Evolutionary conservation across 1,140 invertebrate genomes (phyloP), one percentile per base, ranked within the genome.

Genomic region (Cherax destructor): DNA sequence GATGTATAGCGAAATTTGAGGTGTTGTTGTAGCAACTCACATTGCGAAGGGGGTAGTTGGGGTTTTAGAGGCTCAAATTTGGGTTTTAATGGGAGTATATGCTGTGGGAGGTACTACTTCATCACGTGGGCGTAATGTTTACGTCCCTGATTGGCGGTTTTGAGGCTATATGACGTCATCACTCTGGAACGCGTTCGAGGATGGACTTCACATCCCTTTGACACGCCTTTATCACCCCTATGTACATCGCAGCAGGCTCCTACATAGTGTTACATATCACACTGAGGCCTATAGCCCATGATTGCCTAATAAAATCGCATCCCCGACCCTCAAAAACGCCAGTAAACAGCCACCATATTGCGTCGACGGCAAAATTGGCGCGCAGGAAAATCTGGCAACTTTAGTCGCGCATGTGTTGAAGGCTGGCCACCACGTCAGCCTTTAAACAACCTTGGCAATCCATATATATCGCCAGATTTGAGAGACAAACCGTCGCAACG

Each of bases 111-210:
- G 30, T 41, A 91, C 88, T 91, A 91, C 88, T 91, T 91, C 65
- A 85, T 91, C 88, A 91, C 88, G 88, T 91, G 88, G 88, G 88
- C 88, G 88, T 91, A 91, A 91, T 91, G 88, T 91, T 91, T 91
- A 91, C 88, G 83, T 85, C 88, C 21, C 78, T 72, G 85, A 78
- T 47, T 56, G 10, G 88, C 59, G 76, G 88, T 91, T 65, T 10
- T 9, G 74, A n/a, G 88, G 88, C 88, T 86, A 4, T 52, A 85
- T 91, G 88, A 91, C 88, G 88, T 91, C 88, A 91, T 69, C 83
- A 79, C 65, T 83, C 76, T 78, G 88, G 88, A 78, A 85, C 88
- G 88, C 88, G 88, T 91, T 77, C 85, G 88, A 90, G 83, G 88
- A 85, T 91, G 83, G 86, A 21, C 79, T 30, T 83, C 74, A 79